Base-by-base conservation (phyloP, 2,797 vertebrate genomes). In the Luscinia megarhynchos region DNA sequence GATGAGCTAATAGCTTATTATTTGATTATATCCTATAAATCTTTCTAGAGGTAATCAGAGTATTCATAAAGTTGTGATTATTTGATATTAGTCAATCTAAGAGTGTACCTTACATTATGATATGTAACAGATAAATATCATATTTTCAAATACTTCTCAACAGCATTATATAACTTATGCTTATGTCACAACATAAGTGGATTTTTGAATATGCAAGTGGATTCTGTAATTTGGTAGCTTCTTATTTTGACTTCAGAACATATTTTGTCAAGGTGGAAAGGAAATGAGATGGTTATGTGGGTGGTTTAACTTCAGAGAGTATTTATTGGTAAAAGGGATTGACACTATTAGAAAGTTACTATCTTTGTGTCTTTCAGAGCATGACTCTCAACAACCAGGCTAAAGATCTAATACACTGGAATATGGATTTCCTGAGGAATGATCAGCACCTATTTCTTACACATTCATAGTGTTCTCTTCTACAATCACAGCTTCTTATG, bases 371-470 rank as follows among this genome's bases (percentile, higher is more conserved):
- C 38, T 59, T 72, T 67, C 74, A 72, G 41, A 70, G 29, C 11
- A 4, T 45, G 41, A 59, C 22, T 89, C 38, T 50, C 13, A 43
- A 24, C 0, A 0, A 8, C 8, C 32, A 45, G 36, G 18, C n/a
- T 4, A 2, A 45, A 69, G 48, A 83, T 38, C 17, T 55, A 11
- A 26, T 54, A 34, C 20, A 7, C 32, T 51, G 43, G 34, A 13
- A n/a, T n/a, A 22, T 8, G 14, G 10, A 51, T 67, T 34, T 62
- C n/a, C 59, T 80, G 79, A 77, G 58, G 59, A 55, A 45, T 27
- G 9, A 73, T 40, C 55, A 84, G 38, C 50, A 11, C 15, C 18
- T 48, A 5, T 50, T 75, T 73, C 43, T 69, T 58, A 34, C 8
- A 24, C 2, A 2, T 64, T 82, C 32, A 72, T 66, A 38, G 20